Evolutionary conservation across 2,888 invertebrate species (phyloP), one percentile per base, ranked within the genome.

Genomic region (Sphinx pinastri): DNA sequence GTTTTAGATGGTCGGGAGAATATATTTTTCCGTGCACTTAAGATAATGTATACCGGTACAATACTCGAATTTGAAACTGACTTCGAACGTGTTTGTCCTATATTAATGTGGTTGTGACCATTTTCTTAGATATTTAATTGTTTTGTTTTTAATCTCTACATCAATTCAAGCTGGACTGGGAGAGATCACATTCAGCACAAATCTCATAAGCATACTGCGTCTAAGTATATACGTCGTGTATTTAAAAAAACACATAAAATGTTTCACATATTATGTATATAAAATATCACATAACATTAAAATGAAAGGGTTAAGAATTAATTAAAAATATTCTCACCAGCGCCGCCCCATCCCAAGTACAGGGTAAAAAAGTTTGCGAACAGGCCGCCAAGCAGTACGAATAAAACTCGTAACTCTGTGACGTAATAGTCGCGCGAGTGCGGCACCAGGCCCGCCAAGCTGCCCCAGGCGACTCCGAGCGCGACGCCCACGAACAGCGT

Each of bases 261-360:
- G 2, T 25, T 25, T 25, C 25, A 25, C 1, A 25, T 2, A 38
- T 7, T 38, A 7, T 38, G 1, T 38, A 38, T 38, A 8, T 38
- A 38, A 38, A 38, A 38, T 38, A 38, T 7, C 8, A 38, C 3
- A 38, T 38, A 38, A 38, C 5, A 38, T 5, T 38, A 38, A 38
- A 10, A 16, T 54, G 0, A 16, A 54, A 54, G 16, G 54, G 7
- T 5, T 6, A 0, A 11, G 25, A 25, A 16, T 31, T 49, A 12
- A 57, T 51, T 57, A 54, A 66, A 69, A 16, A 66, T 67, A 47
- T 59, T 79, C 83, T 76, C 63, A 92, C 94, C 92, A 71, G 87
- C 86, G 47, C 94, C 94, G 70, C 88, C 88, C 93, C 93, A 94
- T 54, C 90, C 92, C 7, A 88, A 70, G 68, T 84, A 79, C 8